Conservation (phyloP, 2,888 invertebrate genomes). For the Smittia sp. region DNA sequence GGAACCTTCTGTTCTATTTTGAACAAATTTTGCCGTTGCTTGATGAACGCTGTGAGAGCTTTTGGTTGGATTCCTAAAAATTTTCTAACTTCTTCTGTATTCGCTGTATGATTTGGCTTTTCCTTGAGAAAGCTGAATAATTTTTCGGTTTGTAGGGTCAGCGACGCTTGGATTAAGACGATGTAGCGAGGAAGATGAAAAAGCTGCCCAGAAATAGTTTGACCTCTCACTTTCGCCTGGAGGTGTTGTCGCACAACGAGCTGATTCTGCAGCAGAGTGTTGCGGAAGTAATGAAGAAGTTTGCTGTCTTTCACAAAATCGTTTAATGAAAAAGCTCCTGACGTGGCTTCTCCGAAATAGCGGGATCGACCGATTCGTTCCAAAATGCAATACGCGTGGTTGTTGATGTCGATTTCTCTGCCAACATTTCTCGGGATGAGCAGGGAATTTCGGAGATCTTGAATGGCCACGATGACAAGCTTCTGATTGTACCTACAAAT, state of each 20-base stretch:
- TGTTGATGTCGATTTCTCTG: constrained; percentile 54
- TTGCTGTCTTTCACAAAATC: constrained; percentile 60
- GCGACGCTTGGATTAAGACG: constrained; percentile 55
- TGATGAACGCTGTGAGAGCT: not conserved
- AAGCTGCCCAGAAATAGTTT: constrained; percentile 55
- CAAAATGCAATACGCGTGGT: constrained; percentile 66
- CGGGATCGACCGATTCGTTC: constrained; percentile 73
- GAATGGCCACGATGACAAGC: constrained; percentile 70
- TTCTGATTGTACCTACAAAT: constrained; percentile 59
- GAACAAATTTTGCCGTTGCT: not conserved
- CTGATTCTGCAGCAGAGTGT: constrained; percentile 58
- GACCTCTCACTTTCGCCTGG: constrained; percentile 54
- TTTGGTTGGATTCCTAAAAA: constrained; percentile 50
- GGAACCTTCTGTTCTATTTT: constrained; percentile 51
- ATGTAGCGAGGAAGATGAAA: constrained; percentile 66
- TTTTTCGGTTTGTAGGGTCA: constrained; percentile 56
- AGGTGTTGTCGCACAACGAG: constrained; percentile 63
- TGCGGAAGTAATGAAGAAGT: constrained; percentile 58
- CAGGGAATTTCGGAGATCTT: constrained; percentile 58
- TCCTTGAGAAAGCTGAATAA: constrained; percentile 58
- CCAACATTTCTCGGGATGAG: constrained; percentile 57
- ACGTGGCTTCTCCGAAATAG: constrained; percentile 66
- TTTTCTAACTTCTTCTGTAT: constrained; percentile 55
- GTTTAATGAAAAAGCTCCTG: constrained; percentile 61
- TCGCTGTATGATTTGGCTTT: constrained; percentile 57